A percentile compares a stretch with the other conserved stretches of the same genome.
Evolutionary conservation across 2,888 invertebrate species (phyloP).

Genomic region (Himalopsyche japonica): DNA sequence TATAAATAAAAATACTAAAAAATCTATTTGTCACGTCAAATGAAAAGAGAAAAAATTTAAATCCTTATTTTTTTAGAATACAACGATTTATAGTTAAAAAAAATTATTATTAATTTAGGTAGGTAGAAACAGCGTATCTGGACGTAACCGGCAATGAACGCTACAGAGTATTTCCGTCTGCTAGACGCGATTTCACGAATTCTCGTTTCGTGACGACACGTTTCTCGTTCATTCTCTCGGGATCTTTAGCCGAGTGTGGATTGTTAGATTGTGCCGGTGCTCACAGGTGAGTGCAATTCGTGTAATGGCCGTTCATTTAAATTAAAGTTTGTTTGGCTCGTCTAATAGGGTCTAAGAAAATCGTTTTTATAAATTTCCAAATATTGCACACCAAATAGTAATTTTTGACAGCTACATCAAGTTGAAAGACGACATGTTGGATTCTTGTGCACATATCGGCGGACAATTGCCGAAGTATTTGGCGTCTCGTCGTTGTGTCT

Average conservation of each 20-base stretch:
- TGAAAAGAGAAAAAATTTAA: not conserved
- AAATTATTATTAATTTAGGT: not conserved
- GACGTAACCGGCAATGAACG: slow-evolving; percentile 28
- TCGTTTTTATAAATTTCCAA: slow-evolving; percentile 14
- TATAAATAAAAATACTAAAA: too few species aligned
- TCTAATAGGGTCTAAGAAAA: not conserved
- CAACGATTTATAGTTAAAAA: too few species aligned
- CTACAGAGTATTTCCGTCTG: slow-evolving; percentile 7
- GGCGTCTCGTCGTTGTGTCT: not conserved
- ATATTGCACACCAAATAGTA: not conserved
- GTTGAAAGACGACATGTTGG: not conserved
- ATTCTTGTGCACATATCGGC: slow-evolving; percentile 30
- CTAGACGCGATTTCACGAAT: slow-evolving; percentile 12
- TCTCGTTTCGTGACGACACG: slow-evolving; percentile 48
- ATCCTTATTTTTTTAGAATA: not conserved
- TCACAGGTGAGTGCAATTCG: slow-evolving; percentile 54
- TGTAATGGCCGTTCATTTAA: slow-evolving; percentile 9
- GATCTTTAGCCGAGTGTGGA: slow-evolving; percentile 69
- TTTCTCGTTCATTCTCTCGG: slow-evolving; percentile 71
- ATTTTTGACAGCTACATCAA: not conserved
- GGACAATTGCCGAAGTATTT: not conserved
- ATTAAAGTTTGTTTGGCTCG: not conserved
- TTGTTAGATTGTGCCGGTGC: slow-evolving; percentile 54
- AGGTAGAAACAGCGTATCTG: not conserved
- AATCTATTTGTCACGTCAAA: too few species aligned